Percentiles rank a stretch among this genome's conserved stretches.
phyloP scores from a whole-genome alignment of 2,888 invertebrate genomes.

The Cryptosula pallasiana region DNA sequence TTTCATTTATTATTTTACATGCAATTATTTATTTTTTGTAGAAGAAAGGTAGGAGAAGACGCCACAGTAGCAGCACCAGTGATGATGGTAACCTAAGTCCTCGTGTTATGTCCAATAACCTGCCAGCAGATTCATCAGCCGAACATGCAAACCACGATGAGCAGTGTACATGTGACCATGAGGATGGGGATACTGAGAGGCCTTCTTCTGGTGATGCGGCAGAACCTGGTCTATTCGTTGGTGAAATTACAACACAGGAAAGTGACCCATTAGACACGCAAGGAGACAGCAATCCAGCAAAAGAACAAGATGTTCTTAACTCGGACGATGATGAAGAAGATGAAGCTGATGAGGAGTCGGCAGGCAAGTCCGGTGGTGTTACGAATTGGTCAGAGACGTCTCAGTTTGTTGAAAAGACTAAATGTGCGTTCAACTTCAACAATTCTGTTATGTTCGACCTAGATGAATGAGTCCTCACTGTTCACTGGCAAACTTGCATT shows the following conservation, averaged over 20 bases:
- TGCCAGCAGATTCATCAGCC: not conserved
- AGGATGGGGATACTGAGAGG: not conserved
- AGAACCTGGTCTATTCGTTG: not conserved
- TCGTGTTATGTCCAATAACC: not conserved
- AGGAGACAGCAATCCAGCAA: not conserved
- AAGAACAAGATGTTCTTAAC: not conserved
- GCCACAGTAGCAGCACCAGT: slow-evolving; percentile 16
- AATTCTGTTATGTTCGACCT: slow-evolving; percentile 48
- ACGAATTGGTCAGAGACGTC: slow-evolving; percentile 12
- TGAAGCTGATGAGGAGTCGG: not conserved
- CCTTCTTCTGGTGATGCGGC: not conserved
- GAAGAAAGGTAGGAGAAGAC: not conserved
- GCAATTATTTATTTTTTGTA: too few species aligned
- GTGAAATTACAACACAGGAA: not conserved
- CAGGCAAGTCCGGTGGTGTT: not conserved
- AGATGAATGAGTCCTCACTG: slow-evolving; percentile 32
- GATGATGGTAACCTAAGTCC: not conserved
- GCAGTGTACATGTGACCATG: not conserved
- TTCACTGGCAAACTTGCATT: too few species aligned
- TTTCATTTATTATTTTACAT: too few species aligned
- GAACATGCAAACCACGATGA: not conserved
- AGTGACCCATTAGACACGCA: not conserved
- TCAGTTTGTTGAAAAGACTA: slow-evolving; percentile 33
- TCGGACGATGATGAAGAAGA: slow-evolving; percentile 13
- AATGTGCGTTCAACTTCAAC: slow-evolving; percentile 45